A percentile compares a stretch with the other conserved stretches of the same genome.
Evolutionary conservation across 2,797 vertebrate species (phyloP).

Genomic region (Malacoraja senta): DNA sequence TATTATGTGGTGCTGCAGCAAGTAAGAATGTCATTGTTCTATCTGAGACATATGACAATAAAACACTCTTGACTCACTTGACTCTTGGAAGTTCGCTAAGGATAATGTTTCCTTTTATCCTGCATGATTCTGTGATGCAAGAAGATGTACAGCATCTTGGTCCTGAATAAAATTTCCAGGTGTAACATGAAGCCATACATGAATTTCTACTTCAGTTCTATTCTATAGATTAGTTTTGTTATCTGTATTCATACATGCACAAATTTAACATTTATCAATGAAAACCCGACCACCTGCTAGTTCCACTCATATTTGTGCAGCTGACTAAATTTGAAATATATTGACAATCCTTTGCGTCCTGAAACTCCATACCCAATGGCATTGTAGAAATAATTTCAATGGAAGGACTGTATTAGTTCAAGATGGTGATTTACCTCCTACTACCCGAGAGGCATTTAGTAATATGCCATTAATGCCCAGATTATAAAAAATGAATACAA

Average conservation of each 20-base stretch:
- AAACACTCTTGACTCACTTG: too few relatives aligned
- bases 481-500: too few relatives aligned
- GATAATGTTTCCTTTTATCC: constrained; percentile 1
- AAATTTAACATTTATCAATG: neutral
- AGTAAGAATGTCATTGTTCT: too few relatives aligned
- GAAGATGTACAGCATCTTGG: neutral
- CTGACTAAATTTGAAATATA: neutral
- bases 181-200: neutral
- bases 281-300: too few relatives aligned
- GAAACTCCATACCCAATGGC: too few relatives aligned
- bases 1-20: too few relatives aligned
- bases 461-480: neutral
- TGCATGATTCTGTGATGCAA: neutral
- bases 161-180: neutral
- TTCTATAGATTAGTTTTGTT: neutral
- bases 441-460: neutral
- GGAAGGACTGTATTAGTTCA: neutral
- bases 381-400: neutral
- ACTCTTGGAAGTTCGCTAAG: neutral
- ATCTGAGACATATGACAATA: too few relatives aligned
- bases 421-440: neutral
- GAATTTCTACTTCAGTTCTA: neutral
- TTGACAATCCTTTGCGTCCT: neutral
- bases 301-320: too few relatives aligned
- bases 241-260: neutral